These are phyloP conservation scores for Mesorhabditis sp. DNA, from an alignment of 2,888 invertebrate genomes.

Conservation along the genomic window DNA sequence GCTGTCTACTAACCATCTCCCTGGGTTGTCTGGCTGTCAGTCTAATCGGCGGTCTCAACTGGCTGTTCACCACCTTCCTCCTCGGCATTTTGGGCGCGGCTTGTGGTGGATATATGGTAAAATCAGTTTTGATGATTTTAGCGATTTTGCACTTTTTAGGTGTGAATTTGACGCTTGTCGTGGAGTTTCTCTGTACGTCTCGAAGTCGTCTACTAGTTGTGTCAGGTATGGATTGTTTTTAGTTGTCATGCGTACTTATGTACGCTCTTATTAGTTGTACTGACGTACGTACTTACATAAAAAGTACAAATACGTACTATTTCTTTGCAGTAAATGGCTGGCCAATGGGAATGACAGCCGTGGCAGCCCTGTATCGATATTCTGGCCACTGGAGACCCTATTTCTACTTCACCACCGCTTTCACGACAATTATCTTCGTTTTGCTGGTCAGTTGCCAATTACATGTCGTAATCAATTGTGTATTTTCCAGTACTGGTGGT, in stretches of 20 bases:
- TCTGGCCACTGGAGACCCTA: slow-evolving; percentile 1
- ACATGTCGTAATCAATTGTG: not conserved
- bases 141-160: not conserved
- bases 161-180: not conserved
- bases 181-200: not conserved
- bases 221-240: not conserved
- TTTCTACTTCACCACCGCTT: not conserved
- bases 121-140: not conserved
- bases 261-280: no score
- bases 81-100: slow-evolving; percentile 27
- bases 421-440: not conserved
- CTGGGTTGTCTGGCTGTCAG: not conserved
- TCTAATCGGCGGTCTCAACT: slow-evolving; percentile 5
- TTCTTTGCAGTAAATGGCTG: slow-evolving; percentile 1
- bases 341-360: not conserved
- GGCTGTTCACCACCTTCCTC: slow-evolving; percentile 18
- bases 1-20: not conserved
- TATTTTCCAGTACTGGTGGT: not conserved
- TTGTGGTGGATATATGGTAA: slow-evolving; percentile 48
- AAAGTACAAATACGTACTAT: not conserved
- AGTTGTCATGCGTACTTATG: no score
- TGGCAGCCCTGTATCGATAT: not conserved
- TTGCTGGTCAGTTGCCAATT: not conserved
- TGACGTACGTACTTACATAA: not conserved
- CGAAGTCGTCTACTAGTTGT: not conserved